A percentile compares a stretch with the other conserved stretches of the same genome.
phyloP scores from a whole-genome alignment of 2,888 invertebrate species.

The Keiferia lycopersicella region DNA sequence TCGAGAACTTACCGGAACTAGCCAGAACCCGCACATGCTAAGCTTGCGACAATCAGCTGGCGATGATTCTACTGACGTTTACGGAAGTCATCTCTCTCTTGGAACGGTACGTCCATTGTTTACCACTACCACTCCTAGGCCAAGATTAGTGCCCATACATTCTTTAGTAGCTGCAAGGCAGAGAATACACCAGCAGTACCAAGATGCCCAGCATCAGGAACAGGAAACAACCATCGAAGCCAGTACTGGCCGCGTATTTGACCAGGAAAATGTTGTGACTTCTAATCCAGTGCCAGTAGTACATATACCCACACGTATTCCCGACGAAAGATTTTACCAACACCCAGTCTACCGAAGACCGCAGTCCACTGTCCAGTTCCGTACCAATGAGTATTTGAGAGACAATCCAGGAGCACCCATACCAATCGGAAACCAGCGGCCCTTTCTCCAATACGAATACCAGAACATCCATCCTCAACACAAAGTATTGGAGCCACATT shows the following conservation, averaged over 20 bases:
- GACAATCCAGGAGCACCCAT: slow-evolving; percentile 75
- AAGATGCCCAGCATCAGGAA: slow-evolving; percentile 59
- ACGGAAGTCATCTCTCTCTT: slow-evolving; percentile 84
- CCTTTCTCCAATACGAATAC: slow-evolving; percentile 73
- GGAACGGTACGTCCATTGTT: slow-evolving; percentile 85
- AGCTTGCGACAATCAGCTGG: slow-evolving; percentile 82
- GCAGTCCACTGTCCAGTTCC: slow-evolving; percentile 62
- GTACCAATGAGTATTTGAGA: slow-evolving; percentile 72
- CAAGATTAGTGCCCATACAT: slow-evolving; percentile 79
- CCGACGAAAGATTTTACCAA: slow-evolving; percentile 64
- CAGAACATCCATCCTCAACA: slow-evolving; percentile 54
- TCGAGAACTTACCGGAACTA: slow-evolving; percentile 83
- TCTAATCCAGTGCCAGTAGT: slow-evolving; percentile 79
- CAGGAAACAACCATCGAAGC: slow-evolving; percentile 76
- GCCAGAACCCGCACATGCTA: slow-evolving; percentile 79
- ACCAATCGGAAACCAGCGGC: slow-evolving; percentile 77
- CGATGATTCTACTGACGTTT: slow-evolving; percentile 86
- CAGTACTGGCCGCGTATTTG: slow-evolving; percentile 76
- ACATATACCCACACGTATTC: slow-evolving; percentile 71
- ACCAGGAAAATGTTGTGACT: slow-evolving; percentile 73
- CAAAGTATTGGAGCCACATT: slow-evolving; percentile 74
- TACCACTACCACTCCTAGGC: slow-evolving; percentile 82
- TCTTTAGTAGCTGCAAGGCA: slow-evolving; percentile 74
- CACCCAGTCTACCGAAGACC: slow-evolving; percentile 67
- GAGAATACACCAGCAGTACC: slow-evolving; percentile 72